Base-by-base conservation (phyloP, 2,797 vertebrate species). In the Epinephelus malabaricus region DNA sequence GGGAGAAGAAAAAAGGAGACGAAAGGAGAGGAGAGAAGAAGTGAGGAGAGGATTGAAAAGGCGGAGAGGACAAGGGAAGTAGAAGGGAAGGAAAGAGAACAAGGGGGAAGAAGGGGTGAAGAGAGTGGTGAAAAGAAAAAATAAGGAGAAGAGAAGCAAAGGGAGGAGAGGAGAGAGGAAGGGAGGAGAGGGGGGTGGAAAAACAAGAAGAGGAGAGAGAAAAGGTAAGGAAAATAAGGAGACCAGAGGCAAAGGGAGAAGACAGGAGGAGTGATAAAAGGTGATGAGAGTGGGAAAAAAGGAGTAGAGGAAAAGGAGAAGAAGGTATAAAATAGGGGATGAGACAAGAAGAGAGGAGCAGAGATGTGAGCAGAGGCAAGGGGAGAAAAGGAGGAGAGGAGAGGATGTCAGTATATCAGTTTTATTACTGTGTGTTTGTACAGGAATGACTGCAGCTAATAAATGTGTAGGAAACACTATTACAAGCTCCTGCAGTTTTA, bases 391-490 rank as follows among this genome's bases (percentile, higher is more conserved):
- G 50, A 62, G 21, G 34, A n/a, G 64, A 78, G 61, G 60, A 70
- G 78, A 79, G 79, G 71, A 76, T 64, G 54, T 84, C 87, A 76
- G 82, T 92, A 85, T 81, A 92, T 93, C 89, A 91, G 73, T 90
- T 92, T 94, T 91, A 93, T 89, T 83, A 70, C 89, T 66, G 79
- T 81, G 84, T 92, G 88, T 92, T 93, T 92, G 90, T 86, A 88
- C 85, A 89, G 87, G 79, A 90, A 83, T 63, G 89, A 87, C 83
- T 90, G 87, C 69, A 30, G 89, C 91, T 93, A 95, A 94, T 94
- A 94, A 93, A 94, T 92, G 92, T 90, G 88, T 86, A 90, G 82
- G 91, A 94, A 93, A 93, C 87, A 89, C 88, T 77, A 91, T 93
- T 93, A 93, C 92, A 93, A 92, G 92, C 91, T 93, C 84, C 90